phyloP scores from a whole-genome alignment of 2,113 vertebrate genomes.

The Mormoops blainvillei region DNA sequence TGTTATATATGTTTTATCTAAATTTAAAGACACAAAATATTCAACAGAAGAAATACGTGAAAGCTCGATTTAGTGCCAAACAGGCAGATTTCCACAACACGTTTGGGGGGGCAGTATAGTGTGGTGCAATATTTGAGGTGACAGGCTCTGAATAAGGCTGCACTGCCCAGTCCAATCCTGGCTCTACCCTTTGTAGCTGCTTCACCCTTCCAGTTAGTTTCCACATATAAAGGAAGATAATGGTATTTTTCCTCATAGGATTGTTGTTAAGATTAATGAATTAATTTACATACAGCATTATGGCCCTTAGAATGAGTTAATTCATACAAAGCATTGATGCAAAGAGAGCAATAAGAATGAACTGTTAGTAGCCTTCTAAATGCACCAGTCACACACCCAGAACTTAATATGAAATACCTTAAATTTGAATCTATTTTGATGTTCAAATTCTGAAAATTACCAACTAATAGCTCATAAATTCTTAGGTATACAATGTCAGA shows the following conservation, averaged over 20 bases:
- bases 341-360: neutral
- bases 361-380: neutral
- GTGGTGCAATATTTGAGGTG: neutral
- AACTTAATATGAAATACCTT: neutral
- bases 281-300: neutral
- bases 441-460: constrained; percentile 2
- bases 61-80: neutral
- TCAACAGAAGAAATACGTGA: neutral
- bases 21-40: neutral
- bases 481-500: neutral
- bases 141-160: neutral
- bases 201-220: neutral
- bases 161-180: neutral
- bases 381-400: neutral
- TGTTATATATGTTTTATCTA: neutral
- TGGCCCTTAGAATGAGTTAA: neutral
- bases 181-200: neutral
- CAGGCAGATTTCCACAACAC: neutral
- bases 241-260: neutral
- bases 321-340: neutral
- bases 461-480: neutral
- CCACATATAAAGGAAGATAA: neutral
- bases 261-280: neutral
- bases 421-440: neutral
- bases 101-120: neutral